These are phyloP conservation scores for Drosophila pegasa DNA, from an alignment of 2,888 invertebrate species.

Conservation along the genomic window DNA sequence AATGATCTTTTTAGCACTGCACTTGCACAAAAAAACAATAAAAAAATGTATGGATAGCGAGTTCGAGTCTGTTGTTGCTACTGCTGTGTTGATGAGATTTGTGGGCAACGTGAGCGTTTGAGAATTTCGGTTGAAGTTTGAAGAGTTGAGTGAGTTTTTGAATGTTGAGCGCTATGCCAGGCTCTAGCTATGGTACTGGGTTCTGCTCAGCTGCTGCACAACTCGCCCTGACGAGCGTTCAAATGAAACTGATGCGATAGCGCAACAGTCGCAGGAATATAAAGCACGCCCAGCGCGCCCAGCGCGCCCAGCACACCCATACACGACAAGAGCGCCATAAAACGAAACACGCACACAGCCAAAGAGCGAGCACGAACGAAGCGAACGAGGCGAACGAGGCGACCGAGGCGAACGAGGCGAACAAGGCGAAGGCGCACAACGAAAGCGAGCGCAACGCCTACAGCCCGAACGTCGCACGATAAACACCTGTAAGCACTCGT, in stretches of 20 bases:
- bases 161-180: slow-evolving; percentile 31
- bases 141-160: slow-evolving; percentile 27
- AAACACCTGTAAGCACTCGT: slow-evolving; percentile 76
- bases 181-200: slow-evolving; percentile 16
- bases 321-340: slow-evolving; percentile 27
- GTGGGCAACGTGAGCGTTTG: slow-evolving; percentile 42
- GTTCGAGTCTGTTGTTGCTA: slow-evolving; percentile 26
- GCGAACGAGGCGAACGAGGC: slow-evolving; percentile 2
- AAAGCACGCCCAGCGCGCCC: slow-evolving; percentile 26
- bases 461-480: slow-evolving; percentile 12
- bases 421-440: not conserved
- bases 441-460: slow-evolving; percentile 3
- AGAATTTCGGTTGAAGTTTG: slow-evolving; percentile 23
- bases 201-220: slow-evolving; percentile 50
- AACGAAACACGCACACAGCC: slow-evolving; percentile 20
- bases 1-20: slow-evolving; percentile 44
- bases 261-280: slow-evolving; percentile 63
- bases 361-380: slow-evolving; percentile 22
- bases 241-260: slow-evolving; percentile 74
- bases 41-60: slow-evolving; percentile 38
- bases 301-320: slow-evolving; percentile 11
- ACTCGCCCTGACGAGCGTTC: slow-evolving; percentile 67
- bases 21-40: slow-evolving; percentile 50
- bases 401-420: slow-evolving; percentile 6
- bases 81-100: slow-evolving; percentile 5